These are phyloP conservation scores for Drosophila cardini DNA, from an alignment of 1,140 invertebrate genomes.

Conservation along the genomic window DNA sequence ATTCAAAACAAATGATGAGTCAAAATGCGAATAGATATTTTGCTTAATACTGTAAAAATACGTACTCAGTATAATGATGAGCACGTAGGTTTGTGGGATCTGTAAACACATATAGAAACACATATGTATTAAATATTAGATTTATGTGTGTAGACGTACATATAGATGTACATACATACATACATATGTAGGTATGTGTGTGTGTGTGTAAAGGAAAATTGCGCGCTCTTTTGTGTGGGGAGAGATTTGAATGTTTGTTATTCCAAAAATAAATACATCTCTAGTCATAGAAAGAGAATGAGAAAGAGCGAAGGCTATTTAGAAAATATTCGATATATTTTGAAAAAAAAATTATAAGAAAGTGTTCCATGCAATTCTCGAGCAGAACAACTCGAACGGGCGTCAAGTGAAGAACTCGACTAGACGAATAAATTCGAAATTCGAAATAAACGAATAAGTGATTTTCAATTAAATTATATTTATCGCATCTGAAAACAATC, in stretches of 20 bases:
- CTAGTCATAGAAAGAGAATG: conserved; percentile 49
- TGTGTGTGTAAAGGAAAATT: conserved; percentile 56
- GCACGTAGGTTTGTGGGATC: conserved; percentile 3
- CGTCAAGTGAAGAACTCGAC: conserved; percentile 82
- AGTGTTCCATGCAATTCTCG: conserved; percentile 55
- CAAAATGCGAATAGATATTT: conserved; percentile 10
- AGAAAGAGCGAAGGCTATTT: conserved; percentile 50
- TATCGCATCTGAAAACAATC: conserved; percentile 33
- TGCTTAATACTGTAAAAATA: conserved; percentile 18
- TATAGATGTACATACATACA: conserved; percentile 17
- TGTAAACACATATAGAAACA: conserved; percentile 9
- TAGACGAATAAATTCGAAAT: conserved; percentile 62
- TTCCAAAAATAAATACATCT: conserved; percentile 84
- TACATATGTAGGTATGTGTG: conserved; percentile 37
- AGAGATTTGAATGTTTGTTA: conserved; percentile 76
- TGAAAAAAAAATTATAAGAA: conserved; percentile 78
- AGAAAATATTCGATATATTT: conserved; percentile 61
- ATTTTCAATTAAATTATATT: conserved; percentile 50
- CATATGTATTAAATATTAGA: conserved; percentile 19
- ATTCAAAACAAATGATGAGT: conserved; percentile 3
- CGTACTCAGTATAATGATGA: conserved; percentile 2
- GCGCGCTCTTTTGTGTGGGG: conserved; percentile 59
- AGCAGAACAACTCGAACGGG: conserved; percentile 84
- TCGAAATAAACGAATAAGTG: conserved; percentile 71
- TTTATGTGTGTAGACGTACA: conserved; percentile 17